A percentile compares a stretch with the other conserved stretches of the same genome.
These are phyloP conservation scores for Drosophila varians DNA, from an alignment of 1,140 invertebrate genomes.

Conservation along the genomic window DNA sequence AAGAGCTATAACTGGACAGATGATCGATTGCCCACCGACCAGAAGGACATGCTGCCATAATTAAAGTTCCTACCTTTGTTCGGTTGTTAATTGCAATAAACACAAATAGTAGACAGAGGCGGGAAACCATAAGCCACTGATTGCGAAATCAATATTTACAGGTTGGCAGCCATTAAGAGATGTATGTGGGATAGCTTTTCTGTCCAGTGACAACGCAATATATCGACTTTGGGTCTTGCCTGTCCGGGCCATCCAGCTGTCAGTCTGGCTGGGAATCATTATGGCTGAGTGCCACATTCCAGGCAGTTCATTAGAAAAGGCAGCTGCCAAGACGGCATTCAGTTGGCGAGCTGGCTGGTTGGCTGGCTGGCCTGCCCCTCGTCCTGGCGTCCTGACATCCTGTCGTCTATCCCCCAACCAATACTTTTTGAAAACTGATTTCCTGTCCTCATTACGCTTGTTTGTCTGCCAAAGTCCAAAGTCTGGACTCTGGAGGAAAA, in stretches of 20 bases:
- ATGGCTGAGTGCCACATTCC: constrained; percentile 63
- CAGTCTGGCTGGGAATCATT: constrained; percentile 61
- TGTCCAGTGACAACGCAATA: constrained; percentile 52
- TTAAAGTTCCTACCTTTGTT: constrained; percentile 12
- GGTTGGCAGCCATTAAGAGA: background rate
- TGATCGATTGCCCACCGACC: constrained; percentile 34
- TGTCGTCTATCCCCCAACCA: constrained; percentile 3
- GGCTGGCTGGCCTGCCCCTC: background rate
- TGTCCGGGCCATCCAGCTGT: constrained; percentile 48
- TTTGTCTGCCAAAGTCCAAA: constrained; percentile 24
- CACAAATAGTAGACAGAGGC: constrained; percentile 30
- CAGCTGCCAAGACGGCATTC: constrained; percentile 18
- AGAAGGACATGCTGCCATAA: constrained; percentile 1
- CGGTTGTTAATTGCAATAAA: constrained; percentile 54
- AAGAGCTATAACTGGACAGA: constrained; percentile 25
- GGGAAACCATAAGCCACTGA: constrained; percentile 37
- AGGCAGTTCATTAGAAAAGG: constrained; percentile 50
- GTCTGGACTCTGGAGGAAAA: constrained; percentile 6
- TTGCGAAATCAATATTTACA: constrained; percentile 65
- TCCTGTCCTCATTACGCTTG: constrained; percentile 52
- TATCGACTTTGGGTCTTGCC: constrained; percentile 41
- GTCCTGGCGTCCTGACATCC: background rate
- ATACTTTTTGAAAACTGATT: constrained; percentile 42
- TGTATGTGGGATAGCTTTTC: background rate
- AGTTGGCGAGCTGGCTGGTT: background rate